phyloP scores from a whole-genome alignment of 2,888 invertebrate genomes.

The Nephrotoma guestfalica region DNA sequence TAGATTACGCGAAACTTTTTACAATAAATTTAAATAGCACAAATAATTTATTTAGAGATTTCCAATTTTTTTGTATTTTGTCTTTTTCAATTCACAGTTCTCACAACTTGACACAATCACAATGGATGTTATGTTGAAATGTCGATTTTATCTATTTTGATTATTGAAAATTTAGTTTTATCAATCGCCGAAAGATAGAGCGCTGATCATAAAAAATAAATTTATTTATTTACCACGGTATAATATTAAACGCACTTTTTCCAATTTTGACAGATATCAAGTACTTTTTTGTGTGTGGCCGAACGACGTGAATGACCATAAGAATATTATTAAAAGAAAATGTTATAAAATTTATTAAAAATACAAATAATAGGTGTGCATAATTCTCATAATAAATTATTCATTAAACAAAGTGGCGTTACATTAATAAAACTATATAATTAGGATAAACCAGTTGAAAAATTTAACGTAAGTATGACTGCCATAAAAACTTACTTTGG shows the following conservation, averaged over 20 bases:
- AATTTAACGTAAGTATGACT: neutral
- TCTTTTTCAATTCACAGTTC: neutral
- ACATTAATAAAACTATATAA: neutral
- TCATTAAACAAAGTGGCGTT: neutral
- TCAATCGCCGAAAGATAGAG: neutral
- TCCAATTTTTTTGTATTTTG: neutral
- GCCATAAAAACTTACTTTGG: neutral
- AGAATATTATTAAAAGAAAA: neutral
- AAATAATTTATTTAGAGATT: neutral
- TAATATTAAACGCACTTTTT: neutral
- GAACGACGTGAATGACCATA: neutral
- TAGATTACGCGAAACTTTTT: neutral
- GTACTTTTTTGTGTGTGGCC: neutral
- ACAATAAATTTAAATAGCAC: slow-evolving; percentile 1
- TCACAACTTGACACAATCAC: neutral
- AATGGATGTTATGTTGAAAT: slow-evolving; percentile 3
- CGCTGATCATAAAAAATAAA: neutral
- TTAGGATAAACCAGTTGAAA: neutral
- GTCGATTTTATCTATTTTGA: neutral
- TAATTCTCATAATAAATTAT: neutral
- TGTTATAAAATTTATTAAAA: neutral
- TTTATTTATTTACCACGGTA: neutral
- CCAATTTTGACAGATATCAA: neutral
- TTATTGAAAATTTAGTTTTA: neutral
- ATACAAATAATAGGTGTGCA: neutral